Conservation (phyloP, 2,888 invertebrate species). For the Aquatica leii region DNA sequence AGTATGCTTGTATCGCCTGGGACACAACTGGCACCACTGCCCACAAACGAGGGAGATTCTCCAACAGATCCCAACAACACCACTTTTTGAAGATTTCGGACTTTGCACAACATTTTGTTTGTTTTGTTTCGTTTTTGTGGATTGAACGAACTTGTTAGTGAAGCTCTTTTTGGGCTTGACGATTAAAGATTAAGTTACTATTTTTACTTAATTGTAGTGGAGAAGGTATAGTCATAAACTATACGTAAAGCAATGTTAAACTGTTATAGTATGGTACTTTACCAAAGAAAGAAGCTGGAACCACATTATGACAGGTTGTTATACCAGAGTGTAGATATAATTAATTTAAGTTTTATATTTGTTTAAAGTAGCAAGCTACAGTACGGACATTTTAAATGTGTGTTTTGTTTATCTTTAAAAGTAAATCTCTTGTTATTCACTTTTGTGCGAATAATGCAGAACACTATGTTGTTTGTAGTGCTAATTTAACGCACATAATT, state of each 20-base stretch:
- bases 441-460: constrained; percentile 35
- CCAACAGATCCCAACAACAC: constrained; percentile 60
- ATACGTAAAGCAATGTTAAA: constrained; percentile 55
- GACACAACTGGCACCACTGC: constrained; percentile 61
- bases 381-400: constrained; percentile 24
- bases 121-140: constrained; percentile 29
- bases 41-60: constrained; percentile 62
- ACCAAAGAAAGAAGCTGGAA: constrained; percentile 56
- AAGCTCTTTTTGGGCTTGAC: constrained; percentile 25
- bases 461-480: constrained; percentile 35
- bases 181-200: constrained; percentile 6
- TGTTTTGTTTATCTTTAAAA: constrained; percentile 20
- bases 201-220: constrained; percentile 50
- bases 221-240: constrained; percentile 47
- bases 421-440: constrained; percentile 30
- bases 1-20: constrained; percentile 70
- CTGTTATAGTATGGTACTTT: constrained; percentile 68
- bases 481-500: constrained; percentile 29
- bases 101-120: constrained; percentile 11
- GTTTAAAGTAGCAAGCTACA: constrained; percentile 15
- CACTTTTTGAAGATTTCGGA: constrained; percentile 53
- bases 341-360: constrained; percentile 19
- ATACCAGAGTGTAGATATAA: constrained; percentile 22
- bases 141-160: constrained; percentile 25
- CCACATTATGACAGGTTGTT: constrained; percentile 27